Evolutionary conservation across 2,113 vertebrate genomes (phyloP).

Genomic region (Oreochromis aureus): DNA sequence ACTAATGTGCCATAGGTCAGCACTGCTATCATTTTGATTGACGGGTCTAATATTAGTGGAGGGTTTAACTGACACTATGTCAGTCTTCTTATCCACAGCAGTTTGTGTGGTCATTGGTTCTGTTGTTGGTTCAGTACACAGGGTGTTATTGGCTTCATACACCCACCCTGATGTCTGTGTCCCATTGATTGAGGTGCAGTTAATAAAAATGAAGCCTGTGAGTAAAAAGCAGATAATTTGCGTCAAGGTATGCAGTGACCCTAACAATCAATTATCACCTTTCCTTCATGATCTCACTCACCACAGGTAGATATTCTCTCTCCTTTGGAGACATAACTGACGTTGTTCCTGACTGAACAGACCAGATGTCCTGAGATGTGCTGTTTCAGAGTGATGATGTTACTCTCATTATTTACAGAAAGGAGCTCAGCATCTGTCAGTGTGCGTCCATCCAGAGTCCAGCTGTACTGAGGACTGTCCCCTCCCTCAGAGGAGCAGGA

Average conservation of each 20-base stretch:
- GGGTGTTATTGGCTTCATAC: not conserved
- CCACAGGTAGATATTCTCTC: not conserved
- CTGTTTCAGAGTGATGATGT: no score
- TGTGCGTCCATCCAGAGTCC: no score
- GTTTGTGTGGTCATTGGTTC: not conserved
- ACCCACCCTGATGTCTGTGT: not conserved
- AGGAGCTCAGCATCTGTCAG: no score
- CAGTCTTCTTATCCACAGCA: not conserved
- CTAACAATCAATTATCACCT: not conserved
- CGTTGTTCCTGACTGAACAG: no score
- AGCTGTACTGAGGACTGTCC: no score
- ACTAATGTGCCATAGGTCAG: not conserved
- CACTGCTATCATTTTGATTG: not conserved
- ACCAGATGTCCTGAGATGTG: no score
- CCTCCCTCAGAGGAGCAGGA: no score
- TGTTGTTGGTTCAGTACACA: not conserved
- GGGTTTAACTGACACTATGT: not conserved
- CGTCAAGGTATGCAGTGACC: not conserved
- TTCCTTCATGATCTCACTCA: not conserved
- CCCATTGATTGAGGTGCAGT: not conserved
- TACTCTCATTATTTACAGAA: no score
- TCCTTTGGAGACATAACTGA: not conserved
- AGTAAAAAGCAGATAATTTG: fast-evolving
- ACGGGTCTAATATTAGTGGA: not conserved
- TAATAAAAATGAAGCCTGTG: not conserved